Percentiles rank a stretch among this genome's conserved stretches.
These are phyloP conservation scores for Lepus americanus DNA, from an alignment of 2,113 vertebrate genomes.

Conservation along the genomic window DNA sequence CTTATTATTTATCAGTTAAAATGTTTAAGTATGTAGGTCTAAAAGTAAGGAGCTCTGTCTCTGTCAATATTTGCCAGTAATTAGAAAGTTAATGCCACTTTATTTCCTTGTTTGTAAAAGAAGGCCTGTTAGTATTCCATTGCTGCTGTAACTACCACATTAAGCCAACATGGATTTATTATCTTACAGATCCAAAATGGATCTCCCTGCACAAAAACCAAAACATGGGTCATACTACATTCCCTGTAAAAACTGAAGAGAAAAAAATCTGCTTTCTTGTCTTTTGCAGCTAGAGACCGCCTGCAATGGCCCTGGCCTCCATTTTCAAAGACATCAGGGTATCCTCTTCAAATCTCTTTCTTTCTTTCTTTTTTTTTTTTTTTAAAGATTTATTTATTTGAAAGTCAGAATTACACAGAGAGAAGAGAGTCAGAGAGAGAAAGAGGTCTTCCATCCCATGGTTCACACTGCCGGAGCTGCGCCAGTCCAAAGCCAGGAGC, in stretches of 20 bases:
- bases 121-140: background rate
- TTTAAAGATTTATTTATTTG: too few species aligned
- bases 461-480: too few species aligned
- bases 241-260: background rate
- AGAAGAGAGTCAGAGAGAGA: too few species aligned
- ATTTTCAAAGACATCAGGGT: background rate
- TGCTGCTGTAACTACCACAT: background rate
- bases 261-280: background rate
- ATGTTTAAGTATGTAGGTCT: background rate
- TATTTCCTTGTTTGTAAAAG: conserved; percentile 1
- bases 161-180: background rate
- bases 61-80: conserved; percentile 19
- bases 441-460: too few species aligned
- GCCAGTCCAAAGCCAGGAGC: too few species aligned
- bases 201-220: background rate
- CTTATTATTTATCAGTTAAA: conserved; percentile 27
- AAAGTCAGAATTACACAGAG: too few species aligned
- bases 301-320: background rate
- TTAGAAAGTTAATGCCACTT: conserved; percentile 5
- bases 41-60: background rate
- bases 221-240: background rate
- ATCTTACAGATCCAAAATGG: background rate
- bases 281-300: background rate
- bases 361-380: background rate
- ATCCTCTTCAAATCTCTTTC: background rate